These are phyloP conservation scores for Meteorus cinctellus DNA, from an alignment of 2,888 invertebrate species.

Conservation along the genomic window DNA sequence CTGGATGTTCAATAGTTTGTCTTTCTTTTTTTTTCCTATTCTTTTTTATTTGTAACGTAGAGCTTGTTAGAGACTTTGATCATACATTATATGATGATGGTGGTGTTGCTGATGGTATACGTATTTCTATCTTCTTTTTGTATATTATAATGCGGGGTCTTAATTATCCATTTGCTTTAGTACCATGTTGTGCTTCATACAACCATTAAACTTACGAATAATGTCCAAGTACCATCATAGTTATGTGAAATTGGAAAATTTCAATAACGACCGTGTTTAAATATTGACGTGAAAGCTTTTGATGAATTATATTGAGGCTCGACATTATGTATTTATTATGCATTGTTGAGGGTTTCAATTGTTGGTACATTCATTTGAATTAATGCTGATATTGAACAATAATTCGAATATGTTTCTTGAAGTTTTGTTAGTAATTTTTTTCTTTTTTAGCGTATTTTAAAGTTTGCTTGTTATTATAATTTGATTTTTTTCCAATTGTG, in stretches of 20 bases:
- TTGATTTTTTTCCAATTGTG: not conserved
- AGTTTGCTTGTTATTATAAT: not conserved
- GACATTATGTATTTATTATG: not conserved
- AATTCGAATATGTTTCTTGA: not conserved
- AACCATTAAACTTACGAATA: not conserved
- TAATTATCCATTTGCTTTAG: slow-evolving; percentile 6
- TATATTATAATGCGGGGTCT: not conserved
- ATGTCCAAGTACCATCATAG: not conserved
- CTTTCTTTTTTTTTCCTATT: not conserved
- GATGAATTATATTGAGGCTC: not conserved
- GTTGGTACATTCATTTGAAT: not conserved
- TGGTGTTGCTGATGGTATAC: not conserved
- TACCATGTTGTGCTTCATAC: not conserved
- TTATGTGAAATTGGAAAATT: not conserved
- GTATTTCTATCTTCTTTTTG: not conserved
- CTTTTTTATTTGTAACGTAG: not conserved
- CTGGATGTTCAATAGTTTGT: not conserved
- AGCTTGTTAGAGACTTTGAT: not conserved
- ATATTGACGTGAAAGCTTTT: not conserved
- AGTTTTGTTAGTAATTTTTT: not conserved
- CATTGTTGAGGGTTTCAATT: not conserved
- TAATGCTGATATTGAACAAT: not conserved
- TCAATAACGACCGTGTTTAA: not conserved
- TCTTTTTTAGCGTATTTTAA: not conserved
- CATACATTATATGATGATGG: not conserved